Percentiles rank a stretch among this genome's conserved stretches.
Conservation (phyloP, 1,140 invertebrate species). For the Zelostemma sp. region DNA sequence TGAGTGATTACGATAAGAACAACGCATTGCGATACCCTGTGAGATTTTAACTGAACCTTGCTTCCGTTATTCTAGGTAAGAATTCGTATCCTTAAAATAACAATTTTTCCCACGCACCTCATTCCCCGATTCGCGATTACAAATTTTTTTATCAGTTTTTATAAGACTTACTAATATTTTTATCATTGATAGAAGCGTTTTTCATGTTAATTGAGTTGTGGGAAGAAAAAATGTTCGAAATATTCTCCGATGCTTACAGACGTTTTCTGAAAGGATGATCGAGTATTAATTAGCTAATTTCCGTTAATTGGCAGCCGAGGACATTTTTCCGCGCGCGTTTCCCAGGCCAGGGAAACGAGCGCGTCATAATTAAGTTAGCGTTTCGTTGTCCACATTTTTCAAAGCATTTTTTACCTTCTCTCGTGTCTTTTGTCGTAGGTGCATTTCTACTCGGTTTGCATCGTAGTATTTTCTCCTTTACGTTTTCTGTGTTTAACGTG, state of each 20-base stretch:
- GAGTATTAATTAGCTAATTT: slow-evolving; percentile 69
- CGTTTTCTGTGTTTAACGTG: slow-evolving; percentile 42
- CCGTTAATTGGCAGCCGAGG: slow-evolving; percentile 66
- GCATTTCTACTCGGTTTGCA: slow-evolving; percentile 21
- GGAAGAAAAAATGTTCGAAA: too few relatives aligned
- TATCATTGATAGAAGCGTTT: too few relatives aligned
- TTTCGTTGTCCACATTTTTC: slow-evolving; percentile 55
- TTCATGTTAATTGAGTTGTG: too few relatives aligned
- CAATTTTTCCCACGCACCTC: slow-evolving; percentile 17
- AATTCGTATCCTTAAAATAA: slow-evolving; percentile 24
- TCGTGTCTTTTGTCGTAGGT: slow-evolving; percentile 32
- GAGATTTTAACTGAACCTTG: slow-evolving; percentile 47
- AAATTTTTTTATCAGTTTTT: too few relatives aligned
- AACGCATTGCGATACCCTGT: slow-evolving; percentile 46
- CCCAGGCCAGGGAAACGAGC: slow-evolving; percentile 67
- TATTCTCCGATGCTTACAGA: too few relatives aligned
- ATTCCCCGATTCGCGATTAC: too few relatives aligned
- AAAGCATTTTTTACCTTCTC: slow-evolving; percentile 28
- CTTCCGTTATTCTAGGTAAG: slow-evolving; percentile 47
- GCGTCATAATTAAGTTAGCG: slow-evolving; percentile 71
- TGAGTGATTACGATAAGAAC: slow-evolving; percentile 58
- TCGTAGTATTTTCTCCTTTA: slow-evolving; percentile 31
- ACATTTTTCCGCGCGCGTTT: slow-evolving; percentile 65
- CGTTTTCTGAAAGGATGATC: slow-evolving; percentile 43
- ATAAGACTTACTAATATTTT: too few relatives aligned